Conservation (phyloP, 2,888 invertebrate genomes). For the Gastracanthus pulcherrimus region DNA sequence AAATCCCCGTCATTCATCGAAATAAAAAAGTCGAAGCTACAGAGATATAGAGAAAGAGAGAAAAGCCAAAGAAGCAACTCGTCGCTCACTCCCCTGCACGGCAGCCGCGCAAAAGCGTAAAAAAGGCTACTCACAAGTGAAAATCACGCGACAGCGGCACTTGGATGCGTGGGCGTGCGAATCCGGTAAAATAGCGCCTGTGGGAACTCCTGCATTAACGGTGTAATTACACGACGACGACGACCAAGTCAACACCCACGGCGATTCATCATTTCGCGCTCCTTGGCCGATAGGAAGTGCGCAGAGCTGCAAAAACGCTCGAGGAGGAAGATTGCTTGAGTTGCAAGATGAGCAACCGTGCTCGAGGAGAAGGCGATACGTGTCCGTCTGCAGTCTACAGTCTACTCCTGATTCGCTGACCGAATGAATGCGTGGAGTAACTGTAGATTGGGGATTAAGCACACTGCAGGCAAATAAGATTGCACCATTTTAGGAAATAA, state of each 20-base stretch:
- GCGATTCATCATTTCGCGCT: conserved; percentile 5
- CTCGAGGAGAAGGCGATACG: too few relatives aligned
- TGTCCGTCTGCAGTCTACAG: too few relatives aligned
- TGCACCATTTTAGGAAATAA: not conserved
- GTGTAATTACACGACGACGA: conserved; percentile 36
- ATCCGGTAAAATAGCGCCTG: not conserved
- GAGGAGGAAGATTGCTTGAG: not conserved
- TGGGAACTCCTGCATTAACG: conserved; percentile 30
- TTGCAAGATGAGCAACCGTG: too few relatives aligned
- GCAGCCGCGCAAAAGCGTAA: not conserved
- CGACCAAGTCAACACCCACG: conserved; percentile 42
- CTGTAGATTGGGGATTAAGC: not conserved
- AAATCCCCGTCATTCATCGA: not conserved
- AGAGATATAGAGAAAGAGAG: too few relatives aligned
- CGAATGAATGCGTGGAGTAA: not conserved
- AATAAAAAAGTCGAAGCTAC: too few relatives aligned
- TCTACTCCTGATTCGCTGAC: conserved; percentile 8
- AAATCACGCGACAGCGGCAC: conserved; percentile 11
- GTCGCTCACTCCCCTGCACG: too few relatives aligned
- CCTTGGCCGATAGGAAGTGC: conserved; percentile 2
- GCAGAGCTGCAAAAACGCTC: not conserved
- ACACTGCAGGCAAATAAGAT: not conserved
- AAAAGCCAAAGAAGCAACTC: too few relatives aligned
- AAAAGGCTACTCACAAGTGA: not conserved
- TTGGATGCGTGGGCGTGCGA: conserved; percentile 7